Conservation (phyloP, 2,888 invertebrate genomes). For the Rhaphigaster nebulosa region DNA sequence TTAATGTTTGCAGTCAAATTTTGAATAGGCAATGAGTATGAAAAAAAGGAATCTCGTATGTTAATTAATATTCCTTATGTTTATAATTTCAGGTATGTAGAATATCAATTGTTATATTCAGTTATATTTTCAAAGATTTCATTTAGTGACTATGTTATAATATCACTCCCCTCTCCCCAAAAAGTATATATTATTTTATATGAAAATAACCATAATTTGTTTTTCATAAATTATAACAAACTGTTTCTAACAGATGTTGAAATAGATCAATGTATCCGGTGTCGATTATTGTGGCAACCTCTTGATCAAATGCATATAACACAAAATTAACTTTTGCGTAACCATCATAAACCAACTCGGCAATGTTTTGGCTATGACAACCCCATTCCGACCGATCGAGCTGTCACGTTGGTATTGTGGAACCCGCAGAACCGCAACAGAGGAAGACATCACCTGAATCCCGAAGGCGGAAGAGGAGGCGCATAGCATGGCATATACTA, state of each 20-base stretch:
- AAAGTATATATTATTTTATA: too few relatives aligned
- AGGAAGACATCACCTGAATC: background rate
- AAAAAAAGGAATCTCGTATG: too few relatives aligned
- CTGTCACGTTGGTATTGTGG: background rate
- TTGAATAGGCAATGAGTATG: too few relatives aligned
- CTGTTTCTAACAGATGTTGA: too few relatives aligned
- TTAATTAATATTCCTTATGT: too few relatives aligned
- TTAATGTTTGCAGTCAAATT: too few relatives aligned
- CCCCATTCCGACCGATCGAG: background rate
- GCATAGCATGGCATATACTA: background rate
- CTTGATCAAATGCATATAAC: background rate
- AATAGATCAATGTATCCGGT: background rate
- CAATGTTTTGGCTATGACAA: background rate
- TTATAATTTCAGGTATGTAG: too few relatives aligned
- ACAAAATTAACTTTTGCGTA: background rate
- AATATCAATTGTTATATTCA: too few relatives aligned
- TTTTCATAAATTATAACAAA: background rate
- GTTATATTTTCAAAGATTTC: too few relatives aligned
- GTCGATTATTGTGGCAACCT: background rate
- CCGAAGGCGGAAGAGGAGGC: conserved; percentile 25
- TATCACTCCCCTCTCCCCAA: too few relatives aligned
- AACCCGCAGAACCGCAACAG: background rate
- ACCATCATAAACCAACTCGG: background rate
- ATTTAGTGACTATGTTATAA: too few relatives aligned
- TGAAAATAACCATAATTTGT: too few relatives aligned